These are phyloP conservation scores for Gymnopithys bicolor DNA, from an alignment of 2,797 vertebrate genomes.

Conservation along the genomic window DNA sequence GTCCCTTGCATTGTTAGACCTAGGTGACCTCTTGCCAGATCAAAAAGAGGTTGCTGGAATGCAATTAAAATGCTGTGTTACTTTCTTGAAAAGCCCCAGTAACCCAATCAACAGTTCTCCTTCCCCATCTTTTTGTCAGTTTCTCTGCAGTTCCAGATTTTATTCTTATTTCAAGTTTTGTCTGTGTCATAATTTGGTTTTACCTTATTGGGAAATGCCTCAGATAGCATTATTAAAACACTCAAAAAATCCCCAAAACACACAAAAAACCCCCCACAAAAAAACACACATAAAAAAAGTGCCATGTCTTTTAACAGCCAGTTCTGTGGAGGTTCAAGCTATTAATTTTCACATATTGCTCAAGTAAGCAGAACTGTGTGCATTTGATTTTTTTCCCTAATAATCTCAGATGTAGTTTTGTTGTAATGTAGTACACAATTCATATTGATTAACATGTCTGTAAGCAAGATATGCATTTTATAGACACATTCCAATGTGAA, in stretches of 20 bases:
- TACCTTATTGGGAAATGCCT: background rate
- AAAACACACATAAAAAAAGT: background rate
- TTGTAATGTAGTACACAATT: slow-evolving; percentile 77
- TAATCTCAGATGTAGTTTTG: slow-evolving; percentile 74
- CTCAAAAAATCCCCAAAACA: background rate
- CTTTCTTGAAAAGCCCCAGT: slow-evolving; percentile 46
- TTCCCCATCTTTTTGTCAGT: background rate
- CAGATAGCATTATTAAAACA: slow-evolving; percentile 2
- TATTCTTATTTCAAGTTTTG: slow-evolving; percentile 18
- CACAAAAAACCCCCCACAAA: background rate
- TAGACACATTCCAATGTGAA: slow-evolving; percentile 73
- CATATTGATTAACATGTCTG: slow-evolving; percentile 78
- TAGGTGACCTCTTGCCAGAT: slow-evolving; percentile 63
- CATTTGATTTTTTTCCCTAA: slow-evolving; percentile 75
- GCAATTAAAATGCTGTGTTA: slow-evolving; percentile 61
- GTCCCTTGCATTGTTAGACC: slow-evolving; percentile 53
- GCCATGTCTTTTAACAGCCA: background rate
- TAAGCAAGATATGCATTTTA: slow-evolving; percentile 70
- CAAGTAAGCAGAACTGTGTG: slow-evolving; percentile 77
- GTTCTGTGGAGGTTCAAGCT: slow-evolving; percentile 54
- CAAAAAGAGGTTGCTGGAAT: slow-evolving; percentile 69
- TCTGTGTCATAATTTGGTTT: slow-evolving; percentile 30
- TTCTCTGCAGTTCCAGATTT: slow-evolving; percentile 21
- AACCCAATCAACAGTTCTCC: slow-evolving; percentile 40
- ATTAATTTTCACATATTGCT: slow-evolving; percentile 77